These are phyloP conservation scores for Patiria miniata DNA, from an alignment of 35 echinoderm and acorn worm species.

Conservation along the genomic window DNA sequence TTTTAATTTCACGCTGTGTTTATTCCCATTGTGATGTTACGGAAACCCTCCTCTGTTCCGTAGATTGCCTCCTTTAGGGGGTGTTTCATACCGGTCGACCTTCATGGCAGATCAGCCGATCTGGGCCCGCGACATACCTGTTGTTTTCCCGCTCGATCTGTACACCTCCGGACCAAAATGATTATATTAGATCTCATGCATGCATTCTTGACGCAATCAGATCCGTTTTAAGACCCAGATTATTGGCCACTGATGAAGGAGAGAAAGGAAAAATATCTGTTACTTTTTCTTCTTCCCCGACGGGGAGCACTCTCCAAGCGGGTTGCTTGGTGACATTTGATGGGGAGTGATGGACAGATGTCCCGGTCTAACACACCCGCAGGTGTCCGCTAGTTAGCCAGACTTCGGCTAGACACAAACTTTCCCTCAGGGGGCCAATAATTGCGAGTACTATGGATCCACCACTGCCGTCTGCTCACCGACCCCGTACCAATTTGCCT, in stretches of 20 bases:
- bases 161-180: background rate
- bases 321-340: no score
- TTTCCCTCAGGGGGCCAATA: no score
- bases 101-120: slow-evolving; percentile 25
- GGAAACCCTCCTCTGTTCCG: slow-evolving; percentile 7
- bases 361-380: background rate
- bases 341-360: slow-evolving; percentile 13
- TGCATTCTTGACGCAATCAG: background rate
- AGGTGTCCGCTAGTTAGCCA: background rate
- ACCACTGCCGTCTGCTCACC: no score
- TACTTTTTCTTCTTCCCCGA: background rate
- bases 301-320: background rate
- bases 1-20: slow-evolving; percentile 27
- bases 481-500: no score
- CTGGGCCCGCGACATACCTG: background rate
- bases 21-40: background rate
- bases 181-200: background rate
- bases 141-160: background rate
- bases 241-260: background rate
- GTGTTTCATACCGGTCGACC: background rate
- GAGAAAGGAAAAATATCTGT: background rate
- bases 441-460: no score
- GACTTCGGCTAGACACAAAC: no score
- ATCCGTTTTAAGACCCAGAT: slow-evolving; percentile 1
- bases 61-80: background rate